Evolutionary conservation across 2,797 vertebrate species (phyloP), one percentile per base, ranked within the genome.

Genomic region (Merluccius polli): DNA sequence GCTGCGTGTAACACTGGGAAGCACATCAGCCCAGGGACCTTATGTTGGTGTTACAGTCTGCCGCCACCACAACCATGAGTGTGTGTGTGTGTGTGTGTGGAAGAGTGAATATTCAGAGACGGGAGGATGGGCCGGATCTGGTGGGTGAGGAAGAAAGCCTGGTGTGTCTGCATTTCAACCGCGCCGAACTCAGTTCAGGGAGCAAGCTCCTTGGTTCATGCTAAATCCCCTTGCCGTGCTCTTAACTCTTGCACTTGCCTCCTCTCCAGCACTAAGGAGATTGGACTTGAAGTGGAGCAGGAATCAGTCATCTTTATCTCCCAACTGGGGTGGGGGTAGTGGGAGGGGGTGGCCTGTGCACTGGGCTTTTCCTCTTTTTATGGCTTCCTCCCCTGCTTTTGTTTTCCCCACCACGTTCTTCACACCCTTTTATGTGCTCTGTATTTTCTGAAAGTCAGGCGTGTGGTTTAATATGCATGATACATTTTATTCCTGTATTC

Each of bases 261-360:
- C 86, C 93, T 82, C 84, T 82, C 84, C 85, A 84, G 90, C 89
- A 89, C 92, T 92, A 90, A 91, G 91, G 90, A 90, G 87, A 91
- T 91, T 91, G 88, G 85, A 86, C 85, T 92, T 87, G 87, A 92
- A 92, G 88, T 87, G 79, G 90, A 92, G 90, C 84, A 88, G 87
- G 83, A 93, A 93, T 94, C 92, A 90, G 85, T 94, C 92, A 93
- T 93, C 89, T 94, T 94, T 93, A 93, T 94, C 90, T 92, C 89
- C 87, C 89, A 88, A 89, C 88, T 92, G 90, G 89, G 90, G 89
- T 85, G 86, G 87, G 32, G 68, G 30, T 3, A 3, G 68, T 2
- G 30, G 29, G 68, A 18, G 68, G 68, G 82, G 83, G 86, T 89
- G 88, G 87, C 86, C 83, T 72, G 27, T 80, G 86, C 79, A 84